Base-by-base conservation (phyloP, 2,113 vertebrate species). In the Illadopsis cleaveri region DNA sequence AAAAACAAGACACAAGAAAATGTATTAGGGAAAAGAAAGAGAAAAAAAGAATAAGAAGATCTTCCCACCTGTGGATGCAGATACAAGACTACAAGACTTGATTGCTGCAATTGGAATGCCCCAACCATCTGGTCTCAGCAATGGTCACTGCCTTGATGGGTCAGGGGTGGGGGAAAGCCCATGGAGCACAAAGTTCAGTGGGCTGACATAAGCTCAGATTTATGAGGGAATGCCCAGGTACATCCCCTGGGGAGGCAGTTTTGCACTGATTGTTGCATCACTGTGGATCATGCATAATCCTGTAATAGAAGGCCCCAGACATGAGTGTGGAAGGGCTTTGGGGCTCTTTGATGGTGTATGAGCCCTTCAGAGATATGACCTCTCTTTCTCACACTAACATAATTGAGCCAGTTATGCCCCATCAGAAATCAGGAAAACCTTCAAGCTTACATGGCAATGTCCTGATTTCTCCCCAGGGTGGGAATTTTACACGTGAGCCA, bases 111-210 rank as follows among this genome's bases (percentile, higher is more conserved):
- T 57, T 65, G 33, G 21, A 18, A 1, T 19, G 12, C 3, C 21
- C 0, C 0, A 12, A 12, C 40, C 40, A 40, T 40, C 31, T 31
- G 20, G 30, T 35, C 0, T 0, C 40, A 56, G 30, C 6, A 7
- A 35, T 42, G 24, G 42, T 56, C 57, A 10, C 35, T 56, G 65
- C 42, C 48, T 56, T 31, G 42, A 8, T 64, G 57, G 24, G 9
- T 18, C 2, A 13, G 4, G 57, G 24, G 3, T 25, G 11, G 9
- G 30, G 30, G 40, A 42, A 42, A 64, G 7, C 35, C 24, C 1
- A 0, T 12, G 35, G 33, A 23, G 12, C 31, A 47, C 35, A 42
- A 25, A 31, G 7, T 35, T n/a, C 24, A 10, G 30, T 18, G 16
- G 30, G 21, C 21, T 25, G 5, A n/a, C 18, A 4, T 2, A 25